Evolutionary conservation across 2,797 vertebrate genomes (phyloP).

Genomic region (Schizothorax lantsangensis): DNA sequence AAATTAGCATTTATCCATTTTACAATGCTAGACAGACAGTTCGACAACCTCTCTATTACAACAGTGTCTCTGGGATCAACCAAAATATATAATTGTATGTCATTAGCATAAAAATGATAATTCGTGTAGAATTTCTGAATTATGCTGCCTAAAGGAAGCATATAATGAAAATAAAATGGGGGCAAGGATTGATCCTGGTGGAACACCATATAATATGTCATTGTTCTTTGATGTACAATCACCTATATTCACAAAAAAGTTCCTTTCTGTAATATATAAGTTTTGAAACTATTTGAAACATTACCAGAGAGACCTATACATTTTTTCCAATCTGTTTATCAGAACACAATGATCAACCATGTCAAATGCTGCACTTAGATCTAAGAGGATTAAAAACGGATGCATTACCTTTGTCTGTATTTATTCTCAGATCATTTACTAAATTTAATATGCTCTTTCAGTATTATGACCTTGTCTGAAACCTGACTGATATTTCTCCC

Average conservation of each 20-base stretch:
- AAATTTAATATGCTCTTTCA: neutral
- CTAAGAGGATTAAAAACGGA: too few species aligned
- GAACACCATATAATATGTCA: neutral
- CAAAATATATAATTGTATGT: neutral
- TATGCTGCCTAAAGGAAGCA: neutral
- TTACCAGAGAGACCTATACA: neutral
- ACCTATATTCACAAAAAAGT: neutral
- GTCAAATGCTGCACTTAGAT: too few species aligned
- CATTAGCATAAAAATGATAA: neutral
- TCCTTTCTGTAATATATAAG: neutral
- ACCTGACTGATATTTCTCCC: neutral
- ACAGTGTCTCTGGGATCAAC: neutral
- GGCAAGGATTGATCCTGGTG: neutral
- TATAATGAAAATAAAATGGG: neutral
- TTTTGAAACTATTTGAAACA: neutral
- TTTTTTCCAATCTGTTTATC: neutral
- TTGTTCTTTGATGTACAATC: neutral
- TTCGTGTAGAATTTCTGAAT: neutral
- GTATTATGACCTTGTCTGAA: neutral
- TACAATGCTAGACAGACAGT: neutral
- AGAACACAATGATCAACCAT: too few species aligned
- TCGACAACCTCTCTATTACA: neutral
- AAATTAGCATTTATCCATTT: too few species aligned
- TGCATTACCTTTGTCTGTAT: neutral
- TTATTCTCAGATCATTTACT: neutral